Conservation (phyloP, 2,888 invertebrate genomes). For the Rhagium mordax region DNA sequence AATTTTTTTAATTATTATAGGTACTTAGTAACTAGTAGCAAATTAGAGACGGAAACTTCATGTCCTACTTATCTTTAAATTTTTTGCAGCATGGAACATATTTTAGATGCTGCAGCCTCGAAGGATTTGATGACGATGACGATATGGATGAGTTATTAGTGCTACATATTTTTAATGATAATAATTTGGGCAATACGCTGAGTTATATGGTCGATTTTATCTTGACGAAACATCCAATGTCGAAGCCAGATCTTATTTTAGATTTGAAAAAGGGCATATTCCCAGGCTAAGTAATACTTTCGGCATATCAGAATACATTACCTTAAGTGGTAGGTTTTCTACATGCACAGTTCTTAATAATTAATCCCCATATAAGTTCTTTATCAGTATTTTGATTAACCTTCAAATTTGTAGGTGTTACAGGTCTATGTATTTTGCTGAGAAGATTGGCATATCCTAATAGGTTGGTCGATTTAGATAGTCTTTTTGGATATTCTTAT, state of each 20-base stretch:
- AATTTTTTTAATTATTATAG: no score
- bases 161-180: background rate
- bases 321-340: conserved; percentile 6
- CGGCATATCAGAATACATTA: conserved; percentile 22
- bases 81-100: background rate
- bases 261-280: conserved; percentile 12
- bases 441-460: conserved; percentile 42
- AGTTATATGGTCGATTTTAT: conserved; percentile 2
- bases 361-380: background rate
- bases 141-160: background rate
- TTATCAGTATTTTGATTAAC: background rate
- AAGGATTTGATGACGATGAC: background rate
- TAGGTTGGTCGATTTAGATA: conserved; percentile 36
- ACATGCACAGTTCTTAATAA: background rate
- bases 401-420: conserved; percentile 16
- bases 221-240: background rate
- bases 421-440: conserved; percentile 39
- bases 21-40: no score
- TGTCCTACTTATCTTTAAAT: no score
- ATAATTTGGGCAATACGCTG: background rate
- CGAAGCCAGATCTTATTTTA: background rate
- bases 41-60: no score
- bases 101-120: background rate
- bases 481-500: conserved; percentile 32
- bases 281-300: conserved; percentile 5